phyloP scores from a whole-genome alignment of 1,140 invertebrate genomes.

The Neodiprion pinetum region DNA sequence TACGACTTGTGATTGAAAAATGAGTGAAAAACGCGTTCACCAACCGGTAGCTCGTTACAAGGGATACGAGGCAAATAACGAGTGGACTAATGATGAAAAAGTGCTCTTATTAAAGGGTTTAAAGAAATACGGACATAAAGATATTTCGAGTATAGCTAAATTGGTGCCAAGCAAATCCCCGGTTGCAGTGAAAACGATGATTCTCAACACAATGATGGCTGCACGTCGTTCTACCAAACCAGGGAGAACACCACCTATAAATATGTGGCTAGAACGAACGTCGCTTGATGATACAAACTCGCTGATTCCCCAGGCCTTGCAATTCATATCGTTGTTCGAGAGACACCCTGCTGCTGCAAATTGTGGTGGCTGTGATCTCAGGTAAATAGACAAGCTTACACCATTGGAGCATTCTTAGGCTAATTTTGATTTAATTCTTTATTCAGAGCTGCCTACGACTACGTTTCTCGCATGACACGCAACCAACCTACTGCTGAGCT shows the following conservation, averaged over 20 bases:
- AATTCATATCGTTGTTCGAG: conserved; percentile 39
- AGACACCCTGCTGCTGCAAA: conserved; percentile 30
- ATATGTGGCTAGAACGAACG: conserved; percentile 33
- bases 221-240: conserved; percentile 1
- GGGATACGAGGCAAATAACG: not conserved
- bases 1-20: not conserved
- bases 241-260: conserved; percentile 25
- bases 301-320: conserved; percentile 34
- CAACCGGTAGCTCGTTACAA: not conserved
- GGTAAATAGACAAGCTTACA: conserved; percentile 24
- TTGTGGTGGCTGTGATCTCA: conserved; percentile 32
- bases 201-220: conserved; percentile 22
- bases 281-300: conserved; percentile 10
- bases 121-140: conserved; percentile 28
- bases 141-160: conserved; percentile 28
- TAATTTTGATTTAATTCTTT: conserved; percentile 13
- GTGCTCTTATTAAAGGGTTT: conserved; percentile 30
- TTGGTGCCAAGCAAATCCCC: conserved; percentile 25
- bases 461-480: conserved; percentile 31
- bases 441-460: conserved; percentile 37
- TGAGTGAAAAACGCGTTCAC: not conserved
- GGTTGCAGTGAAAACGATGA: conserved; percentile 20
- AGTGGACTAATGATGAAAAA: conserved; percentile 34
- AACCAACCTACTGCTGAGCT: conserved; percentile 21
- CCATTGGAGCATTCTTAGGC: not conserved